phyloP scores from a whole-genome alignment of 2,113 vertebrate species.

The Willisornis vidua region DNA sequence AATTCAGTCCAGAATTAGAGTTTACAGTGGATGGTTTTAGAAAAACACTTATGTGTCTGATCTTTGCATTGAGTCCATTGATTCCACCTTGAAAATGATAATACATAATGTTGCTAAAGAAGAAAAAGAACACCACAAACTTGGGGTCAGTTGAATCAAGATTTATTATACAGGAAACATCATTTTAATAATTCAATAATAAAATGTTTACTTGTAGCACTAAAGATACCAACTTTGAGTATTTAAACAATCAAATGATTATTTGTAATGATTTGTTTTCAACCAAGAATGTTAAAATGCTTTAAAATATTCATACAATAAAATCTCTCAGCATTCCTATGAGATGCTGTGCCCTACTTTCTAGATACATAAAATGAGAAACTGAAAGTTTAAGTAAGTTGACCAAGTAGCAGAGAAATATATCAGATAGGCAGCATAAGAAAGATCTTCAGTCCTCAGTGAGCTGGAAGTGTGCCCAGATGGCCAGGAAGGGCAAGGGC shows the following conservation, averaged over 20 bases:
- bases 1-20: not conserved
- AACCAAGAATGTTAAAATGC: not conserved
- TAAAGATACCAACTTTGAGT: not conserved
- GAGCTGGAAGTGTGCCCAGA: not conserved
- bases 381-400: not conserved
- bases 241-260: not conserved
- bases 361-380: not conserved
- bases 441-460: not conserved
- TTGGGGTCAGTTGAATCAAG: not conserved
- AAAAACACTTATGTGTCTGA: not conserved
- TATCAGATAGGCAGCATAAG: not conserved
- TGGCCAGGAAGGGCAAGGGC: not conserved
- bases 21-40: not conserved
- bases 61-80: not conserved
- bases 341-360: not conserved
- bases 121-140: not conserved
- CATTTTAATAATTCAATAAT: not conserved
- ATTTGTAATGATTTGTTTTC: not conserved
- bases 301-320: not conserved
- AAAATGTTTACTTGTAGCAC: not conserved
- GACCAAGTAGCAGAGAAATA: not conserved
- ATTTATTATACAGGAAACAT: not conserved
- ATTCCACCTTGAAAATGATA: not conserved
- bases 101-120: not conserved
- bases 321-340: not conserved